These are phyloP conservation scores for Aphidius colemani DNA, from an alignment of 2,888 invertebrate species.

Conservation along the genomic window DNA sequence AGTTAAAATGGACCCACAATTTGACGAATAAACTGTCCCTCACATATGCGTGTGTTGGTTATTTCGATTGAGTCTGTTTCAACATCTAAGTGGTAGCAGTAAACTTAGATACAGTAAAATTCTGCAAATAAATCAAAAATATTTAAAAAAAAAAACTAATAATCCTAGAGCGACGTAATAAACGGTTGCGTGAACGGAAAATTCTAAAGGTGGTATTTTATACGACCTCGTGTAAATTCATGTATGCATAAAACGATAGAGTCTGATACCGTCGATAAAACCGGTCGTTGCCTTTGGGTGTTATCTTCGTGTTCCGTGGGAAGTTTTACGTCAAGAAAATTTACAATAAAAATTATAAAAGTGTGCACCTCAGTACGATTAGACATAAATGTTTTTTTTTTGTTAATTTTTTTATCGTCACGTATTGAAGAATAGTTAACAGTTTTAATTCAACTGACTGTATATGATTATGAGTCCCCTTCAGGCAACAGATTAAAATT, in stretches of 20 bases:
- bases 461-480: no score
- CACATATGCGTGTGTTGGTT: no score
- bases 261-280: conserved; percentile 13
- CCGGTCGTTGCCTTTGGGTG: background rate
- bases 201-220: conserved; percentile 7
- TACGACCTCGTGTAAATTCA: conserved; percentile 4
- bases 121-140: background rate
- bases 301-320: conserved; percentile 26
- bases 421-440: no score
- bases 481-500: no score
- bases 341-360: no score
- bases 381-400: no score
- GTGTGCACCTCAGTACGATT: no score
- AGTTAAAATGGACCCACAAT: no score
- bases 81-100: background rate
- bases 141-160: background rate
- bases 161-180: conserved; percentile 15
- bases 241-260: conserved; percentile 6
- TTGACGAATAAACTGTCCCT: no score
- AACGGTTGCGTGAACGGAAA: conserved; percentile 20
- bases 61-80: no score
- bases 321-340: conserved; percentile 2
- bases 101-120: background rate
- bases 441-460: no score
- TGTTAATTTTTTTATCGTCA: no score